phyloP scores from a whole-genome alignment of 2,797 vertebrate species.

The Macroramphosus scolopax region DNA sequence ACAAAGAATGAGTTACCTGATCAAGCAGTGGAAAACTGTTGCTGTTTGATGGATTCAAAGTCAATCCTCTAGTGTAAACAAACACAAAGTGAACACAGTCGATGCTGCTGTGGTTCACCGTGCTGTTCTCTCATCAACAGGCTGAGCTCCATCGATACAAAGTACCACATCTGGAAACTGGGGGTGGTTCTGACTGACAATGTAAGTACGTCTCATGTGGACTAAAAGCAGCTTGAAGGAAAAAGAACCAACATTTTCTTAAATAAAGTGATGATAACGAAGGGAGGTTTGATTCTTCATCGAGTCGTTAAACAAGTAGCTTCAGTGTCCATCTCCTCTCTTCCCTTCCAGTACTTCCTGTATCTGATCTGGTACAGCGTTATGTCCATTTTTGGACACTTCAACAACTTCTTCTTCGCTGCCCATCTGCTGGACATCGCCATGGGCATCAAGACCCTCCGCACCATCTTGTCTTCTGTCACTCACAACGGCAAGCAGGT shows the following conservation, averaged over 20 bases:
- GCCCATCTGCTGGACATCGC: conserved; percentile 97
- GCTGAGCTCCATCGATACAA: conserved; percentile 96
- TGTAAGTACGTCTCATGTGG: conserved; percentile 83
- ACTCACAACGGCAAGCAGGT: conserved; percentile 99
- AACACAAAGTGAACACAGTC: too few species aligned
- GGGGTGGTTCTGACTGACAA: conserved; percentile 98
- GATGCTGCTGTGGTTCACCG: background rate
- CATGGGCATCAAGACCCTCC: conserved; percentile 95
- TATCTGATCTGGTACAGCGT: conserved; percentile 97
- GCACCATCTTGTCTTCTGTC: conserved; percentile 96
- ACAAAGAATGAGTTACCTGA: too few species aligned
- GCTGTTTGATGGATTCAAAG: too few species aligned
- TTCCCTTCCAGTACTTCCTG: conserved; percentile 83
- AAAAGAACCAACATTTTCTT: too few species aligned
- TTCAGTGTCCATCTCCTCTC: background rate
- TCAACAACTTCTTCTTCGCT: conserved; percentile 99
- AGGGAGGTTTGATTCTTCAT: too few species aligned
- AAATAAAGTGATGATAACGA: too few species aligned
- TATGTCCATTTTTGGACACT: conserved; percentile 97
- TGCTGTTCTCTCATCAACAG: conserved; percentile 64
- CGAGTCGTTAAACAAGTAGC: too few species aligned
- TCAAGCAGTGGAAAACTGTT: too few species aligned
- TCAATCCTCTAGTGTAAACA: too few species aligned
- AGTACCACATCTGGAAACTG: conserved; percentile 97
- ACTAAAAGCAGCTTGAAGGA: too few species aligned